Base-by-base conservation (phyloP, 2,113 vertebrate species). In the Leucosticte australis region DNA sequence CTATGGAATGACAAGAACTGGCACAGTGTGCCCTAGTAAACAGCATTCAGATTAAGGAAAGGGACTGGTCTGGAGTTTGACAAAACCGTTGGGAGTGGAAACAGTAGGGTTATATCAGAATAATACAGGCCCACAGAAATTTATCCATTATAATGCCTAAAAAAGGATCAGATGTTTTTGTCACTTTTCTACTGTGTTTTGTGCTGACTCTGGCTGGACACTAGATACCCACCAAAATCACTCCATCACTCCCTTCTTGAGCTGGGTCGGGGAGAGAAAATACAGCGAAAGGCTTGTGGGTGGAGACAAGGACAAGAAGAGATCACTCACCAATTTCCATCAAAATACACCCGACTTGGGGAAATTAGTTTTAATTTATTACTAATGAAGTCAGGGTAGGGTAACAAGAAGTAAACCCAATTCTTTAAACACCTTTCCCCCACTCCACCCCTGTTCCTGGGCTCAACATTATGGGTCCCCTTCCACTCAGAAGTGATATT, bases 81-180 rank as follows among this genome's bases (percentile, higher is more conserved):
- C 13, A 87, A 56, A 70, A 5, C 15, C 30, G 3, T 0, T 57
- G 46, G 39, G 62, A 84, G 60, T 68, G 28, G 30, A 79, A 23
- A 24, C 2, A 5, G 31, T 22, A 76, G 44, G 5, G 4, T 53
- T 82, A 55, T 56, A 63, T 63, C 16, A 47, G 67, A 75, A 42
- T 39, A 31, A 20, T 50, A 30, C 13, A 2, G 75, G 78, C 70
- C 60, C 35, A 49, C 22, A 41, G 26, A 60, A 63, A 14, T 85
- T 26, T 18, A 23, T 47, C 31, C 13, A 17, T 33, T 75, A n/a
- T 56, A 68, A 60, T 42, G 27, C 13, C 35, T 79, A 13, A 83
- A 81, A 50, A 9, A 7, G 7, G 49, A 69, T 24, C 1, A 2
- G 2, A 0, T 1, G 21, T 70, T 76, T 65, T 70, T 14, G 17